Evolutionary conservation across 2,113 vertebrate species (phyloP).

Genomic region (Lucifuga dentata): DNA sequence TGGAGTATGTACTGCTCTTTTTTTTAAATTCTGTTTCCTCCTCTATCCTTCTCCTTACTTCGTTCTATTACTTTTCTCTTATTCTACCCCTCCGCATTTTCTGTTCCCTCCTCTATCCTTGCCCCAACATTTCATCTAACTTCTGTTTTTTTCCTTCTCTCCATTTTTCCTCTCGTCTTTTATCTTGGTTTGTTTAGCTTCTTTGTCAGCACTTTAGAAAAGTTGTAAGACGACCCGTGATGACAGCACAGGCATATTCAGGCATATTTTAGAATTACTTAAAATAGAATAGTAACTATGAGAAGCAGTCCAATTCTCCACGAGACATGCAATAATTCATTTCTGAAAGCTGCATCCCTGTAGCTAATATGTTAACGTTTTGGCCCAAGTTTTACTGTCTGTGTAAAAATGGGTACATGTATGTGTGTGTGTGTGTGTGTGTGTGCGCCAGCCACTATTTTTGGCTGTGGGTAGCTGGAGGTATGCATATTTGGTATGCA

Average conservation of each 20-base stretch:
- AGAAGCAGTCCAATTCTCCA: neutral
- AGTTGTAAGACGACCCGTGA: slow-evolving; percentile 1
- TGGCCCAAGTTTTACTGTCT: too few relatives aligned
- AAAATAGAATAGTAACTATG: slow-evolving; percentile 1
- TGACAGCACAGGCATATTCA: neutral
- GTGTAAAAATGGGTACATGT: too few relatives aligned
- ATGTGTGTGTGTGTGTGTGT: neutral
- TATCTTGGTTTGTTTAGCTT: slow-evolving; percentile 16
- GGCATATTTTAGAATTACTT: slow-evolving; percentile 1
- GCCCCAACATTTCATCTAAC: neutral
- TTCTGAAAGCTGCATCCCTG: too few relatives aligned
- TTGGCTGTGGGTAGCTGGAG: too few relatives aligned
- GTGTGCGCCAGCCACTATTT: too few relatives aligned
- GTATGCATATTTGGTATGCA: too few relatives aligned
- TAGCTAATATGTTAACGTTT: too few relatives aligned
- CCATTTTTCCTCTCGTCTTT: neutral
- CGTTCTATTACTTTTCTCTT: neutral
- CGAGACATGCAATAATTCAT: too few relatives aligned
- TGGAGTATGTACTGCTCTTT: neutral
- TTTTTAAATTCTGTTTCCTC: neutral
- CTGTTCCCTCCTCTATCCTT: neutral
- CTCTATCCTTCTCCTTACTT: neutral
- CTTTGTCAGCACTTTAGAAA: neutral
- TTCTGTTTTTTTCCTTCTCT: neutral
- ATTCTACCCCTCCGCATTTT: neutral